A percentile compares a stretch with the other conserved stretches of the same genome.
Conservation (phyloP, 2,797 vertebrate species). For the Loriculus beryllinus region DNA sequence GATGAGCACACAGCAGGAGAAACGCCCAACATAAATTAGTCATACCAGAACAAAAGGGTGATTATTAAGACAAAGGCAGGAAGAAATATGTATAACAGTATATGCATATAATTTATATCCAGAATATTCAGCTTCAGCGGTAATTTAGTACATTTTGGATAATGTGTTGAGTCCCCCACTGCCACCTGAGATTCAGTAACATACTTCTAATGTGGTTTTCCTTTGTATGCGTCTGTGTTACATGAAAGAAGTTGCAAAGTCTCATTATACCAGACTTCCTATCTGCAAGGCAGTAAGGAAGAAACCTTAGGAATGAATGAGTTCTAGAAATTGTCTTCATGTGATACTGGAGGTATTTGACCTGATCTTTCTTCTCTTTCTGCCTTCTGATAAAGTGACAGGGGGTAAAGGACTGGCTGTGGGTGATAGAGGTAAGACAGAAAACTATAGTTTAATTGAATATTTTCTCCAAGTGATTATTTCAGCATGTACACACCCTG, state of each 20-base stretch:
- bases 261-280: not conserved
- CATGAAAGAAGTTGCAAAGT: not conserved
- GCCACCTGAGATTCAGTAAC: not conserved
- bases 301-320: not conserved
- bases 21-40: not conserved
- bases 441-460: not conserved
- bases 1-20: not conserved
- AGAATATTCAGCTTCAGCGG: not conserved
- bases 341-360: not conserved
- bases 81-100: not conserved
- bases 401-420: not conserved
- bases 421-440: not conserved
- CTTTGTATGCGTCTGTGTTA: not conserved
- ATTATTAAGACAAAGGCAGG: not conserved
- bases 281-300: not conserved
- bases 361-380: not conserved
- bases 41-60: not conserved
- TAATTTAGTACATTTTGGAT: not conserved
- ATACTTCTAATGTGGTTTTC: not conserved
- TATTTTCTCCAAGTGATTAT: conserved; percentile 36
- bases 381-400: not conserved
- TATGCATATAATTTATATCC: not conserved
- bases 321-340: not conserved
- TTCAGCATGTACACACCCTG: not conserved
- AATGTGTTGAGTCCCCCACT: not conserved